Evolutionary conservation across 92 coral and sea anemone genomes (phyloP).

Genomic region (Siderastrea siderea): DNA sequence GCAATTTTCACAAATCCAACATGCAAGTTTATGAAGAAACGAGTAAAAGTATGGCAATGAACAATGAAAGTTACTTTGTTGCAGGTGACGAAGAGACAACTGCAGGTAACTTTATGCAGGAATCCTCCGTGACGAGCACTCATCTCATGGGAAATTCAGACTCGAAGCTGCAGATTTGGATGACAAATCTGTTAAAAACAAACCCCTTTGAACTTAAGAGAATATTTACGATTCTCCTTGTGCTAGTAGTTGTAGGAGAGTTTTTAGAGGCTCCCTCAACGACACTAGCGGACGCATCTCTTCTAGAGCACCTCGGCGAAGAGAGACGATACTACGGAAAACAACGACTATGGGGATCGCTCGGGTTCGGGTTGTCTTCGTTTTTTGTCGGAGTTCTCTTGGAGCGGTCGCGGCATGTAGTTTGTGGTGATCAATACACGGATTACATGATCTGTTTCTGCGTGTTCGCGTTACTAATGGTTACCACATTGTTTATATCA

Average conservation of each 20-base stretch:
- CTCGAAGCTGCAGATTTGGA: constrained; percentile 42
- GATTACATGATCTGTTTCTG: constrained; percentile 97
- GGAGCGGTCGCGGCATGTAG: constrained; percentile 89
- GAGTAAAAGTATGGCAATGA: background rate
- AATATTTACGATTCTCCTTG: constrained; percentile 86
- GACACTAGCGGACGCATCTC: constrained; percentile 96
- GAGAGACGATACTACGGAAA: constrained; percentile 94
- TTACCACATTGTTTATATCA: constrained; percentile 83
- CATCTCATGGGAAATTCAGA: background rate
- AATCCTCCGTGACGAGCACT: background rate
- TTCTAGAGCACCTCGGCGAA: constrained; percentile 96
- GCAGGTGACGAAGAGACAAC: background rate
- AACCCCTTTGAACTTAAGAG: constrained; percentile 85
- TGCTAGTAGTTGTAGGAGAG: constrained; percentile 95
- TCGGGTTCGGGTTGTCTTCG: constrained; percentile 97
- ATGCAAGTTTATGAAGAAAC: background rate
- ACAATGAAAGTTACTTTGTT: background rate
- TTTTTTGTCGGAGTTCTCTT: constrained; percentile 91
- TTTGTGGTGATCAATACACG: constrained; percentile 92
- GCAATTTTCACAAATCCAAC: background rate
- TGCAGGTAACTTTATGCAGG: background rate
- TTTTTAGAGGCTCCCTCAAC: constrained; percentile 95
- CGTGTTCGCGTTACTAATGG: constrained; percentile 85
- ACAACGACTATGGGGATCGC: constrained; percentile 99
- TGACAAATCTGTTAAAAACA: constrained; percentile 87